phyloP scores from a whole-genome alignment of 2,888 invertebrate genomes.

The Neocrepidodera transversa region DNA sequence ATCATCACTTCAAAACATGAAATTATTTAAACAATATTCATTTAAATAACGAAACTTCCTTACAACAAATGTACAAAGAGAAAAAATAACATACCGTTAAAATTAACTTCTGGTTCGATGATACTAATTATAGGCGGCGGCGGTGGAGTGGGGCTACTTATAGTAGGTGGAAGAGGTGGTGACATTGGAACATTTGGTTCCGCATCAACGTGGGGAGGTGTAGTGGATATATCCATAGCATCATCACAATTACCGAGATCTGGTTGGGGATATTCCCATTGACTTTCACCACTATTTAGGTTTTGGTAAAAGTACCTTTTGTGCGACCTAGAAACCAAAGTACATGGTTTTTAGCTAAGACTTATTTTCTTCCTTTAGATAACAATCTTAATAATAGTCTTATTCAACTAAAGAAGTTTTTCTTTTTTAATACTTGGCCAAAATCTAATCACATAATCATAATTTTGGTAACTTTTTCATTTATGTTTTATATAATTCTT shows the following conservation, averaged over 20 bases:
- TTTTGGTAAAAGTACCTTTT: slow-evolving; percentile 75
- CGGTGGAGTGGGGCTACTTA: slow-evolving; percentile 50
- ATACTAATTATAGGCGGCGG: slow-evolving; percentile 53
- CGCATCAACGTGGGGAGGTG: slow-evolving; percentile 59
- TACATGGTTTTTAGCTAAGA: neutral
- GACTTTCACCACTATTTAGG: slow-evolving; percentile 65
- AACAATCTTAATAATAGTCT: neutral
- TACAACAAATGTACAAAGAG: no score
- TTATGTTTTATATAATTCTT: no score
- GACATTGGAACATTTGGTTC: slow-evolving; percentile 52
- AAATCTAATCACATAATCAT: no score
- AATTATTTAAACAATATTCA: no score
- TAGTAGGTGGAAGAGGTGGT: slow-evolving; percentile 48
- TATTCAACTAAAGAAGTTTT: slow-evolving; percentile 29
- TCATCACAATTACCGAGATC: slow-evolving; percentile 63
- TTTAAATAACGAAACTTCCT: no score
- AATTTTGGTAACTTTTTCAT: no score
- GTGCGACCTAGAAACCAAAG: slow-evolving; percentile 66
- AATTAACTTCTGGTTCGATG: neutral
- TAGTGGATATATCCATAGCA: slow-evolving; percentile 68
- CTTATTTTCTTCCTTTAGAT: neutral
- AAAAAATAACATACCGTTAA: neutral
- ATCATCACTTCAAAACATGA: no score
- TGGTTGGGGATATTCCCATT: slow-evolving; percentile 70
- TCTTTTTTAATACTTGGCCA: neutral